Base-by-base conservation (phyloP, 2,113 vertebrate genomes). In the Barnardius zonarius region DNA sequence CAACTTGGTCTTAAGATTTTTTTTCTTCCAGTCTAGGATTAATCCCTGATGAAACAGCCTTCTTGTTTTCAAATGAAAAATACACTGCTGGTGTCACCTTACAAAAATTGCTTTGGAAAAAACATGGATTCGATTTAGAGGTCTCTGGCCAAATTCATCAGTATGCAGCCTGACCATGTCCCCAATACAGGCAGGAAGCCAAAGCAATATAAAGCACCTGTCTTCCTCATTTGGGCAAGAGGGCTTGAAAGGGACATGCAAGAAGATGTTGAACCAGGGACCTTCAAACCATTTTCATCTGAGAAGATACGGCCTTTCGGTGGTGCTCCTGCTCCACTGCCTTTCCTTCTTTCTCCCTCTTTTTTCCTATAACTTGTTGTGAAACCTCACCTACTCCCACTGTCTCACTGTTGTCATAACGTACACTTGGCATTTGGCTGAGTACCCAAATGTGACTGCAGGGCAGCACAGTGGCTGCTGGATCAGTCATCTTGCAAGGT, bases 301-400 rank as follows among this genome's bases (percentile, higher is more conserved):
- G 51, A 78, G 76, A 10, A 78, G 55, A 46, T 37, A 3, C 1
- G 20, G 48, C 61, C 88, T 72, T 89, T 72, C 11, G 9, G 90
- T 68, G 90, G 79, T 94, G 76, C 88, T 93, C 43, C 88, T 68
- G 37, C 51, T 81, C 59, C 10, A 15, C 46, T 80, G 70, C 10
- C 28, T 89, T 61, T 43, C 28, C 54, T 72, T 31, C 59, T 49
- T 62, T 35, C 39, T 66, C 28, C 25, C 22, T 20, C 31, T 20
- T 30, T 49, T 33, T 75, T 27, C 31, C 35, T 17, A 1, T 1
- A 27, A 8, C 23, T 46, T 68, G 41, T 77, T 64, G 86, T 82
- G 86, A 95, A 90, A 86, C 78, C 51, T 96, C 96, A 72, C 89
- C 48, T 92, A 81, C 92, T 93, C 77, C 83, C 74, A 41, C 80